These are phyloP conservation scores for Homalodisca vitripennis DNA, from an alignment of 1,140 invertebrate species.

Conservation along the genomic window DNA sequence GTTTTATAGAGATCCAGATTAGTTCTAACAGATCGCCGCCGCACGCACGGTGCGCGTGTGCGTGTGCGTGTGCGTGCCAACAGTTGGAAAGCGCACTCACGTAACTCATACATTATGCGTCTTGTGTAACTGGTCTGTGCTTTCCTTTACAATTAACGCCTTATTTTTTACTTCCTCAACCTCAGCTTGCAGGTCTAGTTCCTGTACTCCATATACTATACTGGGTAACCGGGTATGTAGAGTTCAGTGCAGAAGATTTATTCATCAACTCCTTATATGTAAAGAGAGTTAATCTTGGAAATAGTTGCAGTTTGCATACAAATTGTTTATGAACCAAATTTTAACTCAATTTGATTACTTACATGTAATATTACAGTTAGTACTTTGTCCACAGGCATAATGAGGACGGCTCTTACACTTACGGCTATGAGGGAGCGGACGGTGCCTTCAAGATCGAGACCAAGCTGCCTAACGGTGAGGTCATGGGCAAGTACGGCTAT, in stretches of 20 bases:
- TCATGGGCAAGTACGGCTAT: slow-evolving; percentile 85
- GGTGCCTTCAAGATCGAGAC: slow-evolving; percentile 86
- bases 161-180: slow-evolving; percentile 12
- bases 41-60: too few species aligned
- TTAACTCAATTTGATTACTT: not conserved
- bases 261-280: too few species aligned
- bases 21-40: too few species aligned
- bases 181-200: too few species aligned
- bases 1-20: too few species aligned
- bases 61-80: not conserved
- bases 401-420: slow-evolving; percentile 84
- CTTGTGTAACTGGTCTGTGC: slow-evolving; percentile 12
- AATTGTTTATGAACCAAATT: too few species aligned
- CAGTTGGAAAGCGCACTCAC: not conserved
- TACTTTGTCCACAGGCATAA: slow-evolving; percentile 67
- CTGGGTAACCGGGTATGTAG: too few species aligned
- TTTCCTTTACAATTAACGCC: slow-evolving; percentile 15
- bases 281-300: too few species aligned
- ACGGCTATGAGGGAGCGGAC: slow-evolving; percentile 80
- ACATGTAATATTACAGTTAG: too few species aligned
- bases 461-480: slow-evolving; percentile 72
- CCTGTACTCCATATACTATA: too few species aligned
- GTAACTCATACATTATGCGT: slow-evolving; percentile 15
- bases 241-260: too few species aligned
- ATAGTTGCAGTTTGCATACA: too few species aligned